Evolutionary conservation across 2,888 invertebrate species (phyloP).

Genomic region (Druceiella hillmani): DNA sequence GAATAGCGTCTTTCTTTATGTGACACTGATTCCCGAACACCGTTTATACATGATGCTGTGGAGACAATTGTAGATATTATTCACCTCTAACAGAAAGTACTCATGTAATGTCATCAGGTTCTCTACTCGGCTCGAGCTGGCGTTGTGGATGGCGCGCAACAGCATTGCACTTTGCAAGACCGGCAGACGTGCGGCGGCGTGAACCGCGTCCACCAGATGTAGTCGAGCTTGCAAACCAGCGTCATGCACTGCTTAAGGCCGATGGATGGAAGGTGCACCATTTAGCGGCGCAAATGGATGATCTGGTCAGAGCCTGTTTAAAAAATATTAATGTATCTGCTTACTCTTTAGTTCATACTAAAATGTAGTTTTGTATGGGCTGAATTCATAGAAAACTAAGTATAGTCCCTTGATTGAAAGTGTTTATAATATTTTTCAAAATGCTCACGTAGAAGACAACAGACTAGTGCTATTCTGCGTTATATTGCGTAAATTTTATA

Average conservation of each 20-base stretch:
- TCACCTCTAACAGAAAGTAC: not conserved
- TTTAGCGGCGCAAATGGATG: conserved; percentile 88
- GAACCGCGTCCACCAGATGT: conserved; percentile 72
- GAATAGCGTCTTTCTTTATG: no score
- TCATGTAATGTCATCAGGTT: conserved; percentile 34
- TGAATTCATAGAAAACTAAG: no score
- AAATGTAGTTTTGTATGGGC: no score
- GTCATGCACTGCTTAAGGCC: conserved; percentile 78
- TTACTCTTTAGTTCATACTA: conserved; percentile 6
- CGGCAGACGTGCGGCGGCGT: conserved; percentile 79
- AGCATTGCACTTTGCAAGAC: conserved; percentile 45
- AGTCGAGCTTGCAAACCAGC: conserved; percentile 85
- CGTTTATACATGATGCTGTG: no score
- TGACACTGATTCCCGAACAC: not conserved
- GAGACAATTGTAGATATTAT: no score
- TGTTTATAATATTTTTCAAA: no score
- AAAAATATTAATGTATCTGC: conserved; percentile 11
- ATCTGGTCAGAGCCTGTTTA: conserved; percentile 63
- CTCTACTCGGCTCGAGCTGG: conserved; percentile 39
- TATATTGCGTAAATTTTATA: no score
- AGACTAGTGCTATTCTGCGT: no score
- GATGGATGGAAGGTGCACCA: conserved; percentile 96
- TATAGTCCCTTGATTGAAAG: no score
- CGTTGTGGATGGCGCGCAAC: conserved; percentile 49
- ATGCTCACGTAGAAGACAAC: no score